Evolutionary conservation across 2,113 vertebrate species (phyloP), one percentile per base, ranked within the genome.

Genomic region (Calyptommatus sinebrachiatus): DNA sequence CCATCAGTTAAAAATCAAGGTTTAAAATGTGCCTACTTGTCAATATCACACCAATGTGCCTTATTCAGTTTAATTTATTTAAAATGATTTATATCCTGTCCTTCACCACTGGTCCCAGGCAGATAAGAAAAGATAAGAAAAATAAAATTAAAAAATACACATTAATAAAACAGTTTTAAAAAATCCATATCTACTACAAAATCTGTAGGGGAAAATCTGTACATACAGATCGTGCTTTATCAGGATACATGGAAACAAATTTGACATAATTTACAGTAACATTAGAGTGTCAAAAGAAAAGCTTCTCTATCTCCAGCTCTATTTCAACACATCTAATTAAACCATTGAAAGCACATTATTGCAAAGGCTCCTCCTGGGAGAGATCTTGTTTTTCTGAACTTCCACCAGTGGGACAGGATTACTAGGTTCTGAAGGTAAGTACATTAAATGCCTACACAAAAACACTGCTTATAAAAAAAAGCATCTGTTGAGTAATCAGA

Each of bases 341-440:
- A 75, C 7, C 31, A 29, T 12, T 24, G 31, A 46, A 83, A 71
- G 70, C 57, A 85, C 1, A 9, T 69, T 65, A 73, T 35, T 28
- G 14, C 57, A 77, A 78, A 29, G 78, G 48, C 67, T 46, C 8
- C 70, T 63, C 66, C 24, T 22, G 0, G 11, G 28, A 0, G 10
- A 35, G 5, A 35, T 11, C 53, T 68, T 78, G 1, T 0, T 73
- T 6, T 31, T 73, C 12, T 63, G 72, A 81, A 60, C 73, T 8
- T 35, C 63, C 11, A 57, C 12, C 29, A 78, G 26, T 18, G 0
- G 4, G 24, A 28, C 0, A 0, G 0, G 4, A 66, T n/a, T 62
- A 0, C 63, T 14, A 50, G 8, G 31, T 72, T 5, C 3, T 62
- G 28, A 78, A 26, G 65, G 75, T 2, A 3, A 77, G 0, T 28